A percentile compares a stretch with the other conserved stretches of the same genome.
phyloP scores from a whole-genome alignment of 1,140 invertebrate genomes.

The Reticulitermes speratus region DNA sequence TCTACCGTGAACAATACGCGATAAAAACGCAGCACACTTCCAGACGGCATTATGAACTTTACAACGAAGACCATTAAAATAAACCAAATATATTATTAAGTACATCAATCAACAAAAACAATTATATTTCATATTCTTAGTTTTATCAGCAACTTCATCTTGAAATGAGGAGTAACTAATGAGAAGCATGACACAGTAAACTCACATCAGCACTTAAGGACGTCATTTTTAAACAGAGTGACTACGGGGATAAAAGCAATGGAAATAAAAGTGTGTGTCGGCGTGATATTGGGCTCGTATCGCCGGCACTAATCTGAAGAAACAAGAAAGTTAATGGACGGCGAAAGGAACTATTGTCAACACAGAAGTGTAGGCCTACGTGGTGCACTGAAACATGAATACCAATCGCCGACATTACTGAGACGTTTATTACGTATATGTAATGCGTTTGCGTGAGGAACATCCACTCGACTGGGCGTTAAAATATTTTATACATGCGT shows the following conservation, averaged over 20 bases:
- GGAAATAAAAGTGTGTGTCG: not conserved
- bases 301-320: not conserved
- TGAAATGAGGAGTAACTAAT: not conserved
- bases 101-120: too few species aligned
- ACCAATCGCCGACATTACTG: too few species aligned
- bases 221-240: not conserved
- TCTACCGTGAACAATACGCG: too few species aligned
- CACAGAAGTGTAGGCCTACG: not conserved
- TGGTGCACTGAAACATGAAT: too few species aligned
- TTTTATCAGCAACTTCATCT: not conserved
- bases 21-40: too few species aligned
- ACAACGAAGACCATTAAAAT: too few species aligned
- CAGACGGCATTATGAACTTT: too few species aligned
- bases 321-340: not conserved
- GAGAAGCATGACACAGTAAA: not conserved
- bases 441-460: too few species aligned
- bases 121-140: not conserved
- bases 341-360: not conserved
- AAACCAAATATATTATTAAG: too few species aligned
- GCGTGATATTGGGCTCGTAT: not conserved
- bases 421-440: too few species aligned
- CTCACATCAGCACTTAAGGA: not conserved
- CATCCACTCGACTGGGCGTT: too few species aligned
- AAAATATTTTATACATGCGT: too few species aligned
- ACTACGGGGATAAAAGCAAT: not conserved